Conservation (phyloP, 1,140 invertebrate genomes). For the Tribolium madens region DNA sequence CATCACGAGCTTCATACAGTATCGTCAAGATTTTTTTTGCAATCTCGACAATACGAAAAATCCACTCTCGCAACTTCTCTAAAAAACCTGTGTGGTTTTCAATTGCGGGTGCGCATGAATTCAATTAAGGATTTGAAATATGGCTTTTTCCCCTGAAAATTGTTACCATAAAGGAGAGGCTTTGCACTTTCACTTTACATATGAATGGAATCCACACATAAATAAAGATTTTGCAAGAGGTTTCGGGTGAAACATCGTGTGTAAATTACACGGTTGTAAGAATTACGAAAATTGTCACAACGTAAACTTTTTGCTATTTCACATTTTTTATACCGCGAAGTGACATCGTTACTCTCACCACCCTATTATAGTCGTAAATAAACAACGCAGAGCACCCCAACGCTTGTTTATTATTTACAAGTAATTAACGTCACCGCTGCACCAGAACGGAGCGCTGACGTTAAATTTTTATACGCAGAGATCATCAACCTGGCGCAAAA, state of each 20-base stretch:
- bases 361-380: constrained; percentile 24
- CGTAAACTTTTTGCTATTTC: background rate
- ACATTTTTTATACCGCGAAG: background rate
- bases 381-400: background rate
- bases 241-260: background rate
- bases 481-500: background rate
- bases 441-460: background rate
- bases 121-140: constrained; percentile 27
- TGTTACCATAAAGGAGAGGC: constrained; percentile 2
- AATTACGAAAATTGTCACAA: background rate
- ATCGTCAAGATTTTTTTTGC: background rate
- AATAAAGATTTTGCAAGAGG: background rate
- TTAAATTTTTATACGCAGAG: constrained; percentile 11
- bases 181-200: constrained; percentile 19
- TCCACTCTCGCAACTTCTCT: background rate
- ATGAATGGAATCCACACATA: constrained; percentile 5
- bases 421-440: constrained; percentile 29
- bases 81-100: constrained; percentile 1
- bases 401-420: constrained; percentile 29
- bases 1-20: background rate
- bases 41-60: background rate
- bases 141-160: constrained; percentile 2
- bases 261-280: background rate
- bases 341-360: background rate
- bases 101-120: background rate